Evolutionary conservation across 2,113 vertebrate species (phyloP), one percentile per base, ranked within the genome.

Genomic region (Aegotheles bennettii): DNA sequence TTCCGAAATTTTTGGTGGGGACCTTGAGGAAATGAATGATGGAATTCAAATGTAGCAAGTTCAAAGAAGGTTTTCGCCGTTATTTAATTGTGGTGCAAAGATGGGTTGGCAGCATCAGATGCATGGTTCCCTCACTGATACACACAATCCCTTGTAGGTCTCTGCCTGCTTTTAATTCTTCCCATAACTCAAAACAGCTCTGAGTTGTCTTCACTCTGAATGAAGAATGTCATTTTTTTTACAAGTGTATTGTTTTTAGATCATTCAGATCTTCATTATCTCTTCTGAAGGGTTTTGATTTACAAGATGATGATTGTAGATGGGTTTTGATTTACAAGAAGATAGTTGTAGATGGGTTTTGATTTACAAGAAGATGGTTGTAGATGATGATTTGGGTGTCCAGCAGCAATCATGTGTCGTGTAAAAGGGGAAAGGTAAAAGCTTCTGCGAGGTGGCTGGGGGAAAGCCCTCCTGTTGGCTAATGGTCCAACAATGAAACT

Each of bases 81-180:
- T 70, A 5, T 35, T 89, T 69, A 50, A 3, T 69, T 35, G n/a
- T 84, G 87, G 35, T 79, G 8, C 29, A 4, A 33, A 82, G 93
- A 82, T 24, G 76, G 28, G 38, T 59, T 93, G 91, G 71, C 89
- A 79, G 61, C 61, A 23, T 56, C 9, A 59, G 29, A 54, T 61
- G 10, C 0, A 1, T 40, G 51, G 61, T 50, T 90, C 60, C 65
- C 61, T 60, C 54, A 36, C 43, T 63, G 54, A 76, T 78, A 4
- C 0, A 8, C 36, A 48, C 56, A 31, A 15, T 83, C 35, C 31
- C 10, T 53, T 67, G 60, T 33, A 81, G 63, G 51, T 68, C 80
- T 83, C 43, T 79, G 73, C 7, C 68, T 94, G 73, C 69, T 93
- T 92, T 71, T 84, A 51, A 84, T 92, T 90, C 74, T 89, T 93